A percentile compares a stretch with the other conserved stretches of the same genome.
Conservation (phyloP, 2,113 vertebrate genomes). For the Leptobrachium ailaonicum region DNA sequence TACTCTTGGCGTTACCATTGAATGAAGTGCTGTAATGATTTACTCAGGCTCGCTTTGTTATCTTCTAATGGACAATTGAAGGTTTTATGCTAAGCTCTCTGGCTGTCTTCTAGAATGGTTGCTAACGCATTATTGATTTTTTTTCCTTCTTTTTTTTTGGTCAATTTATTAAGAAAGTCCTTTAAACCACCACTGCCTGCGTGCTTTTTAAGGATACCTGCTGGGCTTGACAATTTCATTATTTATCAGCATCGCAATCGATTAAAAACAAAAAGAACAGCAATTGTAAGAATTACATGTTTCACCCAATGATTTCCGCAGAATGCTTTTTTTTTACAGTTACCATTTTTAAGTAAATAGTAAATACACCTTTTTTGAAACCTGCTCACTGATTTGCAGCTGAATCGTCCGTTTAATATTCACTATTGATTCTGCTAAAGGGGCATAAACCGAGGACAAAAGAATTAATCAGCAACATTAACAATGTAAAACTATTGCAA, state of each 20-base stretch:
- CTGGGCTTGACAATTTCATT: slow-evolving; percentile 19
- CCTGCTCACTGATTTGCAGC: too few relatives aligned
- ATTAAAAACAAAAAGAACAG: slow-evolving; percentile 1
- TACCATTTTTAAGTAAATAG: too few relatives aligned
- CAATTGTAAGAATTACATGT: neutral
- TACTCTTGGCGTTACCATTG: neutral
- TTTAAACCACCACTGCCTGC: neutral
- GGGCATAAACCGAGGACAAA: too few relatives aligned
- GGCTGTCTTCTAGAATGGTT: neutral
- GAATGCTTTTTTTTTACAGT: too few relatives aligned
- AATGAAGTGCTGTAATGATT: neutral
- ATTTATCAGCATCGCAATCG: slow-evolving; percentile 15
- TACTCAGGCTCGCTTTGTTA: neutral
- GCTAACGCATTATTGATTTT: slow-evolving; percentile 16
- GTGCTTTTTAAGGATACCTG: neutral
- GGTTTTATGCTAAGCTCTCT: neutral
- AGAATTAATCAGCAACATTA: too few relatives aligned
- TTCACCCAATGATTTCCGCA: too few relatives aligned
- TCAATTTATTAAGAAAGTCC: neutral
- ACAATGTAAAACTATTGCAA: too few relatives aligned
- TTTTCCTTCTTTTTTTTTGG: neutral
- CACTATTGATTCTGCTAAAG: too few relatives aligned
- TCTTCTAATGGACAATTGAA: slow-evolving; percentile 6
- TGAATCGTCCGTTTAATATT: too few relatives aligned
- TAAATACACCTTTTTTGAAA: too few relatives aligned